Base-by-base conservation (phyloP, 1,140 invertebrate genomes). In the Ips typographus region DNA sequence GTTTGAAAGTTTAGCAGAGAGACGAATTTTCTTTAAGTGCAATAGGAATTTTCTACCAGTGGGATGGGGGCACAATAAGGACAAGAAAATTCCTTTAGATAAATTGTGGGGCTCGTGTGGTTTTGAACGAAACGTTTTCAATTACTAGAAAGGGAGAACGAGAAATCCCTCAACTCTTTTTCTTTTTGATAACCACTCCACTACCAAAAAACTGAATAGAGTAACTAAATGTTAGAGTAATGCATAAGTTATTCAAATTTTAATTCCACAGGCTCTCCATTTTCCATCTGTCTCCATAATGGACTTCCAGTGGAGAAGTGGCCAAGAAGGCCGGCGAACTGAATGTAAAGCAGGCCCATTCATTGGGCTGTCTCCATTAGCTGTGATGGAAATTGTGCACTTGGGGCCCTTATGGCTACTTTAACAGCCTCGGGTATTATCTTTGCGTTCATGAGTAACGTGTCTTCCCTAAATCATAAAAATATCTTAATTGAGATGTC, bases 11-110 rank as follows among this genome's bases (percentile, higher is more conserved):
- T 66, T 57, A 42, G 63, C 42, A 39, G 55, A 22, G 22, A 58
- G 55, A 58, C 55, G 64, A 66, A 66, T 66, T 66, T 66, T 66
- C 64, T 47, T 43, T 66, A 58, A 58, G 64, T 58, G 56, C 56
- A 53, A 3, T 44, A 55, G 36, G 55, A 53, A 22, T 41, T 36
- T 22, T 4, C 40, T 8, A 40, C 36, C 53, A 58, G 44, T 58
- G 63, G 63, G 49, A 65, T 62, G 2, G 4, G 8, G 22, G 22
- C 37, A 4, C 60, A 38, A 62, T 8, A 44, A 49, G 22, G n/a
- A 62, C 44, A 36, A 49, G 51, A 64, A 64, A 52, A 61, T 47
- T 41, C 41, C 59, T 61, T 61, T 61, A 61, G 57, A 59, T 59
- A 42, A 42, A 59, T 59, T 59, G 52, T 22, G 37, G n/a, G 7